A percentile compares a stretch with the other conserved stretches of the same genome.
Evolutionary conservation across 2,888 invertebrate genomes (phyloP).

Genomic region (Lasius fuliginosus): DNA sequence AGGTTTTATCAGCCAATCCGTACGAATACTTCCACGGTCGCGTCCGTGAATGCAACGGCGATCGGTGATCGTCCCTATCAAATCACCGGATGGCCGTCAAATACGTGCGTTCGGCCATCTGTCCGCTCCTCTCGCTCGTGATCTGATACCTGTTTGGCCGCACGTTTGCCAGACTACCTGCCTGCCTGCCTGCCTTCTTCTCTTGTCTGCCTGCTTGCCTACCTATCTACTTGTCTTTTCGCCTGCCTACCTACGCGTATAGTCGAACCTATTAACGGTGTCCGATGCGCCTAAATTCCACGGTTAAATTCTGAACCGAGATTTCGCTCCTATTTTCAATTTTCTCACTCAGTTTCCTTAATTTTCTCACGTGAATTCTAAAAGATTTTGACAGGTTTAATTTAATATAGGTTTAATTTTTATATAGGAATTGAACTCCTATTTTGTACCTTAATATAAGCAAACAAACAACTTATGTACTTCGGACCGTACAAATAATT

Average conservation of each 20-base stretch:
- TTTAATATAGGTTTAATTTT: background rate
- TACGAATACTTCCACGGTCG: background rate
- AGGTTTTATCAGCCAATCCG: background rate
- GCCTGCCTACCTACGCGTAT: conserved; percentile 36
- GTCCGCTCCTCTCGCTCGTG: conserved; percentile 21
- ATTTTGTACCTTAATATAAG: background rate
- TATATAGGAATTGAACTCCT: background rate
- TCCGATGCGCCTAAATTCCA: background rate
- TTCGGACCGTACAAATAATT: background rate
- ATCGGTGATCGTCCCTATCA: conserved; percentile 10
- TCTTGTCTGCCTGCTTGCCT: conserved; percentile 13
- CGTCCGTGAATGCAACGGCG: conserved; percentile 1
- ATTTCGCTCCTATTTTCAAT: background rate
- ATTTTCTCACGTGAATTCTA: background rate
- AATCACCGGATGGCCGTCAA: conserved; percentile 32
- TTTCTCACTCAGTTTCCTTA: background rate
- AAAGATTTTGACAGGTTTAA: background rate
- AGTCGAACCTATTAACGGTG: background rate
- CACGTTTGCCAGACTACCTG: background rate
- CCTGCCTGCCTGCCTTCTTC: conserved; percentile 7
- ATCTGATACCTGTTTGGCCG: conserved; percentile 19
- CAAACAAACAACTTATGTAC: background rate
- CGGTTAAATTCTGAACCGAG: background rate
- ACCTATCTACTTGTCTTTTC: conserved; percentile 30
- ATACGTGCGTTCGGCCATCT: conserved; percentile 40